A percentile compares a stretch with the other conserved stretches of the same genome.
phyloP scores from a whole-genome alignment of 92 coral and sea anemone genomes.

The Phymanthus crucifer region DNA sequence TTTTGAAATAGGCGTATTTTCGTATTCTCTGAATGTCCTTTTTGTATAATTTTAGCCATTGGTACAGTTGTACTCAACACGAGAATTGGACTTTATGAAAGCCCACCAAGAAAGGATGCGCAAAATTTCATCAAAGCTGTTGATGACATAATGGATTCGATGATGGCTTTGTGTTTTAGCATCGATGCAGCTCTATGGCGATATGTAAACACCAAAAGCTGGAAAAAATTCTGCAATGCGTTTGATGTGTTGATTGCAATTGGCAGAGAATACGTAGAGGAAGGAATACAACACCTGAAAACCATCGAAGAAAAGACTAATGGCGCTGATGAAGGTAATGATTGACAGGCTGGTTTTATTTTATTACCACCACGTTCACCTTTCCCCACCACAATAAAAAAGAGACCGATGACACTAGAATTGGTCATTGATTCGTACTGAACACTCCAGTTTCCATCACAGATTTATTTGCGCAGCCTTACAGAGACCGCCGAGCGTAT shows the following conservation, averaged over 20 bases:
- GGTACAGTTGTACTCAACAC: constrained; percentile 43
- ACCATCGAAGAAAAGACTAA: neutral
- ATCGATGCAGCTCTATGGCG: constrained; percentile 16
- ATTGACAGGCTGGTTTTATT: no score
- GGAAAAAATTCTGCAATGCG: constrained; percentile 42
- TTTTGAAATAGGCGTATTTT: no score
- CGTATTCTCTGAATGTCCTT: no score
- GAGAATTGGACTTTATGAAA: constrained; percentile 50
- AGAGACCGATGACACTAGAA: no score
- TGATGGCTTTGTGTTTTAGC: constrained; percentile 27
- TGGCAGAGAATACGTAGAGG: constrained; percentile 17
- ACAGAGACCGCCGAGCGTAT: no score
- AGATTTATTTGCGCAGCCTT: no score
- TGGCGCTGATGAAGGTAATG: no score
- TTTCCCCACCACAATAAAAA: no score
- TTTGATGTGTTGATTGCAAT: constrained; percentile 16
- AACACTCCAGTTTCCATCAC: no score
- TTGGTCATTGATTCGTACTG: no score
- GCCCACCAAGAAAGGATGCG: constrained; percentile 41
- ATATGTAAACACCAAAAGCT: constrained; percentile 32
- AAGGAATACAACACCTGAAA: neutral
- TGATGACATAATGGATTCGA: constrained; percentile 27
- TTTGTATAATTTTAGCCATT: neutral
- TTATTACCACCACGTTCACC: no score
- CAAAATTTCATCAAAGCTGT: constrained; percentile 37